Evolutionary conservation across 2,888 invertebrate genomes (phyloP).

Genomic region (Hypolimnas misippus): DNA sequence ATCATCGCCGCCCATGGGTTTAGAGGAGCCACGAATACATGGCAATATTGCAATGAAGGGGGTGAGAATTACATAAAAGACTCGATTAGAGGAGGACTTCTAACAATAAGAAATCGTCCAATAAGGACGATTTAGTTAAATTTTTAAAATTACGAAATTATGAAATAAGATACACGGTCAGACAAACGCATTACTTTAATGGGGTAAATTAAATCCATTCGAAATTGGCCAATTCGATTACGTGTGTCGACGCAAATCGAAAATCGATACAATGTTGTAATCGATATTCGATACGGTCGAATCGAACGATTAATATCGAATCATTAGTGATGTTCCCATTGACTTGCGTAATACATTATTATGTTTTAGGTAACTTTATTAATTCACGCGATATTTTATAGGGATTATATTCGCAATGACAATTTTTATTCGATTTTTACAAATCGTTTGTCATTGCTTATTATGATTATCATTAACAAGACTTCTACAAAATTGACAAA

Average conservation of each 20-base stretch:
- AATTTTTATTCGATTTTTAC: background rate
- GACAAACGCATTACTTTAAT: slow-evolving; percentile 11
- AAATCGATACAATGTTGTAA: slow-evolving; percentile 51
- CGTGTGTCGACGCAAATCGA: slow-evolving; percentile 51
- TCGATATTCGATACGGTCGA: slow-evolving; percentile 23
- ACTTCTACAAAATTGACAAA: too few relatives aligned
- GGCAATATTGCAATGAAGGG: too few relatives aligned
- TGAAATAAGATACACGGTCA: slow-evolving; percentile 10
- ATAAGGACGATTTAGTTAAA: background rate
- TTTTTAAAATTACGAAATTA: background rate
- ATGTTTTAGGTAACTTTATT: slow-evolving; percentile 6
- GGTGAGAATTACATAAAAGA: too few relatives aligned
- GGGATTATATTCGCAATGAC: too few relatives aligned
- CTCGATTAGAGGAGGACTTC: too few relatives aligned
- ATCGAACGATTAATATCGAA: slow-evolving; percentile 29
- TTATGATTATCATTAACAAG: too few relatives aligned
- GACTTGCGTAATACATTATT: slow-evolving; percentile 27
- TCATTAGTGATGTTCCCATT: slow-evolving; percentile 30
- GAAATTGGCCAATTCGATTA: slow-evolving; percentile 44
- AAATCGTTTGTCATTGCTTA: too few relatives aligned
- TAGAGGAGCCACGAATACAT: too few relatives aligned
- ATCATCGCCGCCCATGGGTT: too few relatives aligned
- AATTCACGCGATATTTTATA: background rate
- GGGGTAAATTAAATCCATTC: slow-evolving; percentile 39
- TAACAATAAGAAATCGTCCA: too few relatives aligned